phyloP scores from a whole-genome alignment of 2,797 vertebrate species.

The Silurus lanzhouensis region DNA sequence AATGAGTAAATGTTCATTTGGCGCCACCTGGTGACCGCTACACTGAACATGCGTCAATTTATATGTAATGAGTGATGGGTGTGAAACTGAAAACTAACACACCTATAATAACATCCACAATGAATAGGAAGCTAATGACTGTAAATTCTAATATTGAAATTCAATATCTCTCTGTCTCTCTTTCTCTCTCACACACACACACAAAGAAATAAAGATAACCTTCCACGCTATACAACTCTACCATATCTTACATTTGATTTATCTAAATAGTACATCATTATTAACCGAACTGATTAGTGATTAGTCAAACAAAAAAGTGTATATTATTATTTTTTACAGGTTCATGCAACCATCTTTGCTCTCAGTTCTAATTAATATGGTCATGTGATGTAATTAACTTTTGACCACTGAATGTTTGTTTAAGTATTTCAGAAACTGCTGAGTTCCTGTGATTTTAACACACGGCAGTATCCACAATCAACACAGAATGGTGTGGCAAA shows the following conservation, averaged over 20 bases:
- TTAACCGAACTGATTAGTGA: background rate
- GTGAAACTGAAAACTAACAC: constrained; percentile 11
- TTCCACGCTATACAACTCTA: background rate
- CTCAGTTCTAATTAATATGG: background rate
- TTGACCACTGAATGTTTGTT: background rate
- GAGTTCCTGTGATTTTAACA: background rate
- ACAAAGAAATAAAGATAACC: background rate
- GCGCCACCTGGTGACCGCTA: constrained; percentile 6
- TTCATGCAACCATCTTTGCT: background rate
- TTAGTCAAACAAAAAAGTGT: background rate
- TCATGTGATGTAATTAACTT: background rate
- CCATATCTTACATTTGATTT: background rate
- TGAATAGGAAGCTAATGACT: background rate
- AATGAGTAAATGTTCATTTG: background rate
- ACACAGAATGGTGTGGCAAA: background rate
- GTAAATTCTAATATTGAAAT: background rate
- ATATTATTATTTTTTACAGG: background rate
- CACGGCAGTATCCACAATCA: background rate
- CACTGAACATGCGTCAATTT: background rate
- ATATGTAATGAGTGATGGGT: no score
- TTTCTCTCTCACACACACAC: background rate
- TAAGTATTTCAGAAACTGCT: background rate
- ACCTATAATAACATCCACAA: background rate
- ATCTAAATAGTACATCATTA: background rate
- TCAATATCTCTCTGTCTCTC: background rate